Conservation (phyloP, 2,797 vertebrate species). For the Liasis olivaceus region DNA sequence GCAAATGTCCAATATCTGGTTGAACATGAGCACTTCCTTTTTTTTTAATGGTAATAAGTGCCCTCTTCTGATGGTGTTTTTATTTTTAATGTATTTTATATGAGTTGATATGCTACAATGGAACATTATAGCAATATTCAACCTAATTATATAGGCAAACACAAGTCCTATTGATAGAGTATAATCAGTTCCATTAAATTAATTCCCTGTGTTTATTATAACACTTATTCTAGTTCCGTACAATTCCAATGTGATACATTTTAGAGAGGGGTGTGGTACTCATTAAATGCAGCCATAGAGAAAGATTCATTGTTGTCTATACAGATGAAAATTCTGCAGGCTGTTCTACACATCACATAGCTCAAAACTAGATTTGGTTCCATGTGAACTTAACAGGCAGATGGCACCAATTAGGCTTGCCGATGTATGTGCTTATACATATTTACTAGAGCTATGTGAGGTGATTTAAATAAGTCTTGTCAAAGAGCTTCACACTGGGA, state of each 20-base stretch:
- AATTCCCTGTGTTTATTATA: slow-evolving; percentile 44
- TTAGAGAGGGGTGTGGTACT: slow-evolving; percentile 35
- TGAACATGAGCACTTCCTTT: not conserved
- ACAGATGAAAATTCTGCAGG: not conserved
- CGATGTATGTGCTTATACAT: too few species aligned
- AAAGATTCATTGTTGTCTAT: not conserved
- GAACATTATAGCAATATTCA: slow-evolving; percentile 50
- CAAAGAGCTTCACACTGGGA: too few species aligned
- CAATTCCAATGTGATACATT: slow-evolving; percentile 38
- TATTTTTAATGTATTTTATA: slow-evolving; percentile 64
- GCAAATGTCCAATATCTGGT: not conserved
- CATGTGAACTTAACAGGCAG: too few species aligned
- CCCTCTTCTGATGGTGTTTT: slow-evolving; percentile 41
- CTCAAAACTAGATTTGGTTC: too few species aligned
- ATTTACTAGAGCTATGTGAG: too few species aligned
- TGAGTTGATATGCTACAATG: slow-evolving; percentile 55
- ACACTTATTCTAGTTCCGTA: slow-evolving; percentile 51
- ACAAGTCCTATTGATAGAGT: slow-evolving; percentile 39
- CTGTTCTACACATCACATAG: not conserved
- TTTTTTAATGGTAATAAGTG: slow-evolving; percentile 44
- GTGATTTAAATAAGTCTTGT: too few species aligned
- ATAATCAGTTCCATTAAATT: slow-evolving; percentile 36
- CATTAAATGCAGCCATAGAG: slow-evolving; percentile 1
- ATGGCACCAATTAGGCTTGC: too few species aligned
- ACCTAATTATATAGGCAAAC: slow-evolving; percentile 56